Base-by-base conservation (phyloP, 2,113 vertebrate species). In the Sigmodon hispidus region DNA sequence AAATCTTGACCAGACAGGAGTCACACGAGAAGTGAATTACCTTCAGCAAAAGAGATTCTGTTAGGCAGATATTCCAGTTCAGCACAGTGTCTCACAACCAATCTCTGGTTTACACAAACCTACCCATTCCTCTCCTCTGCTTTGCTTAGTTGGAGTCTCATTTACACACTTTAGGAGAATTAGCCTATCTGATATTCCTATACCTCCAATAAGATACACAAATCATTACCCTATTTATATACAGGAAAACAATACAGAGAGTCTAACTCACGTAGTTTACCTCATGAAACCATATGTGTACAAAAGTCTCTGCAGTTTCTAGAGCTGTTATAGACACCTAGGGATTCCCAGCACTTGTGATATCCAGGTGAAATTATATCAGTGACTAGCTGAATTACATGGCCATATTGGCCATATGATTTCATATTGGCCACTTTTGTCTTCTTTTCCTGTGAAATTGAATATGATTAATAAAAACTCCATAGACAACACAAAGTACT, bases 291-390 rank as follows among this genome's bases (percentile, higher is more conserved):
- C 40, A 75, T 31, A 67, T 24, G 45, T 22, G 1, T 45, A 6
- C 45, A 77, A 50, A 7, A 29, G 13, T 2, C 75, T 34, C 3
- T 19, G 3, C 13, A 52, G 15, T 1, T 16, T 4, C 6, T 3
- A 77, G 7, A 34, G 7, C 29, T 7, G 6, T 77, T 15, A 52
- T 2, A 77, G 22, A 73, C 22, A 67, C 21, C 12, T 8, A 57
- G 1, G 31, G 7, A 16, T 34, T 34, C 31, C 65, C 31, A 67
- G 31, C 40, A 75, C n/a, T 63, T 22, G 48, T 63, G 4, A 67
- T 34, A 67, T 34, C 15, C 12, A 45, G n/a, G n/a, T n/a, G n/a
- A 84, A 57, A 57, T 17, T 7, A 29, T 61, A 26, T 84, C 80
- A 61, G 15, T 0, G 43, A 8, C 61, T 29, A 19, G 15, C 40